These are phyloP conservation scores for Cataglyphis altisquamis DNA, from an alignment of 2,888 invertebrate genomes.

Conservation along the genomic window DNA sequence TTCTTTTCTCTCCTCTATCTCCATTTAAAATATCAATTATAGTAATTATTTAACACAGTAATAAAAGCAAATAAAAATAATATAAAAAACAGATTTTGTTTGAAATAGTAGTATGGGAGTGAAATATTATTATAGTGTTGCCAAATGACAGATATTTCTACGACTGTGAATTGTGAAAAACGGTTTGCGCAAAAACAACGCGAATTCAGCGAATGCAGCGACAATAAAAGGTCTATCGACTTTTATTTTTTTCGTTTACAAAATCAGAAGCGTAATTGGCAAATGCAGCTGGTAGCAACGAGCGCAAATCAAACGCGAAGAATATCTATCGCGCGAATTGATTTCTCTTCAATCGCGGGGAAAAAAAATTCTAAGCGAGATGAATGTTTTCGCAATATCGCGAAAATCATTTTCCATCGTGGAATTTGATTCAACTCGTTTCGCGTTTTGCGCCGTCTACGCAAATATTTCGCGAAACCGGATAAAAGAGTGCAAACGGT, in stretches of 20 bases:
- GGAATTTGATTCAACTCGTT: slow-evolving; percentile 40
- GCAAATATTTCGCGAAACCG: slow-evolving; percentile 51
- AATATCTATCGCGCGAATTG: slow-evolving; percentile 39
- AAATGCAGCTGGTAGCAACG: slow-evolving; percentile 10
- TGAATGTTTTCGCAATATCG: slow-evolving; percentile 52
- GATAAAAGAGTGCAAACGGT: slow-evolving; percentile 31
- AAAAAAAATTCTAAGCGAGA: slow-evolving; percentile 50
- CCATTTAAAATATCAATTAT: neutral
- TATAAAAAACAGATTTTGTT: neutral
- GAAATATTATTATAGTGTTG: neutral
- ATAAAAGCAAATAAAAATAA: neutral
- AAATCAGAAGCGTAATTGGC: slow-evolving; percentile 42
- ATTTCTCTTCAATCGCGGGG: slow-evolving; percentile 50
- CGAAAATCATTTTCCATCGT: slow-evolving; percentile 48
- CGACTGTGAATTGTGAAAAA: neutral
- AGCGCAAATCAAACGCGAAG: slow-evolving; percentile 42
- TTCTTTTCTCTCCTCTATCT: neutral
- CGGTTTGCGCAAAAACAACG: neutral
- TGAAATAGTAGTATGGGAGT: neutral
- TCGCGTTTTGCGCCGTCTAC: slow-evolving; percentile 9
- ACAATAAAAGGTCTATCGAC: slow-evolving; percentile 7
- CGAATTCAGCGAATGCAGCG: neutral
- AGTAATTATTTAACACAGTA: neutral
- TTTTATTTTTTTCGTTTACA: slow-evolving; percentile 16
- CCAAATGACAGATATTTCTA: neutral